Conservation (phyloP, 2,888 invertebrate species). For the Melanophora roralis region DNA sequence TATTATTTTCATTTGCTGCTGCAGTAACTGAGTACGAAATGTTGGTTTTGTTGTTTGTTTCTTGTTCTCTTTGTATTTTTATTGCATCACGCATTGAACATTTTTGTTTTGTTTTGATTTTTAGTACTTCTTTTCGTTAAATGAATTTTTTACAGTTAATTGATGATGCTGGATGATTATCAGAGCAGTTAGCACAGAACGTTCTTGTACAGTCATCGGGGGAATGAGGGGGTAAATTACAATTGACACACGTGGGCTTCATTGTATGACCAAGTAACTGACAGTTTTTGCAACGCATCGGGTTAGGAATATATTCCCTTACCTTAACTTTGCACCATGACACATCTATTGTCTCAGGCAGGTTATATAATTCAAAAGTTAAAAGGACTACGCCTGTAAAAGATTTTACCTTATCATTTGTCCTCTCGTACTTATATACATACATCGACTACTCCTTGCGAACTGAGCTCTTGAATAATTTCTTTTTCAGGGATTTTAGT, state of each 20-base stretch:
- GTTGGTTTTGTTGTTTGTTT: too few species aligned
- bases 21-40: neutral
- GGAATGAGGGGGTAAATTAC: conserved; percentile 50
- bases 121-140: conserved; percentile 42
- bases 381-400: conserved; percentile 19
- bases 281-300: conserved; percentile 55
- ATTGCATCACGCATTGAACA: conserved; percentile 33
- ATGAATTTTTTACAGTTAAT: conserved; percentile 29
- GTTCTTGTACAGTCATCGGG: conserved; percentile 25
- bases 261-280: conserved; percentile 53
- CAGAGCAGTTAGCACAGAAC: conserved; percentile 51
- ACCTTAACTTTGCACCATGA: conserved; percentile 41
- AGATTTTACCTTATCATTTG: neutral
- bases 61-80: neutral
- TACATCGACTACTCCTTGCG: conserved; percentile 41
- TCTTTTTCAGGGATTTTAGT: too few species aligned
- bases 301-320: conserved; percentile 48
- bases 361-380: conserved; percentile 31
- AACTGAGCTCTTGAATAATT: conserved; percentile 42
- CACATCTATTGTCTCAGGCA: conserved; percentile 38
- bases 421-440: conserved; percentile 40
- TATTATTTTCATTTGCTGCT: neutral
- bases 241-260: conserved; percentile 43
- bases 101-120: conserved; percentile 42
- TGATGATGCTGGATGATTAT: conserved; percentile 41